Base-by-base conservation (phyloP, 1,140 invertebrate species). In the Colletes latitarsis region DNA sequence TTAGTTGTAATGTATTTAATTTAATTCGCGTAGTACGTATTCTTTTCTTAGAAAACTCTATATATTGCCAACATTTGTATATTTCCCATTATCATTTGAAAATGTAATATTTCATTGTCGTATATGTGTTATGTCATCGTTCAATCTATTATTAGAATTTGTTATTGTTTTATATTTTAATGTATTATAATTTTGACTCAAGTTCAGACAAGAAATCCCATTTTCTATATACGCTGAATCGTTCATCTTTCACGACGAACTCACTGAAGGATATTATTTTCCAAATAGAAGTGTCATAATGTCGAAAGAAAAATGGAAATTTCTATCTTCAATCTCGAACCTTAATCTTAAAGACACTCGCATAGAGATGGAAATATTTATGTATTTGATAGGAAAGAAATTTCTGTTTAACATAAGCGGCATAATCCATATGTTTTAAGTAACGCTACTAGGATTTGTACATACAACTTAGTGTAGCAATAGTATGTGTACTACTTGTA, bases 111-210 rank as follows among this genome's bases (percentile, higher is more conserved):
- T 74, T 79, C 30, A 12, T 17, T 14, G 19, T 66, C 55, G 15
- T 30, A 57, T 60, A 14, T 14, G 57, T 3, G 12, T 73, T 53
- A 17, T n/a, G 10, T 77, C n/a, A 21, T 55, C 66, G 9, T 69
- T 46, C 12, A 43, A 17, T 15, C 12, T 53, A 52, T 52, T 60
- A 39, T 12, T 70, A 30, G 17, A 55, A 53, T 30, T 77, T 77
- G 41, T 77, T 77, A 77, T 77, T 43, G 67, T 71, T 77, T 77
- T 71, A 52, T 77, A 77, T 77, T 70, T 70, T 46, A 62, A 69
- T 62, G 57, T 77, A 77, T 49, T 39, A 70, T 77, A 70, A 21
- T 67, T 67, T 39, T 30, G 53, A 60, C 41, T 15, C 41, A 14
- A 41, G 15, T 46, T 21, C 0, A 9, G 49, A 46, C 8, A 12